Conservation (phyloP, 2,113 vertebrate genomes). For the Varanus komodoensis region DNA sequence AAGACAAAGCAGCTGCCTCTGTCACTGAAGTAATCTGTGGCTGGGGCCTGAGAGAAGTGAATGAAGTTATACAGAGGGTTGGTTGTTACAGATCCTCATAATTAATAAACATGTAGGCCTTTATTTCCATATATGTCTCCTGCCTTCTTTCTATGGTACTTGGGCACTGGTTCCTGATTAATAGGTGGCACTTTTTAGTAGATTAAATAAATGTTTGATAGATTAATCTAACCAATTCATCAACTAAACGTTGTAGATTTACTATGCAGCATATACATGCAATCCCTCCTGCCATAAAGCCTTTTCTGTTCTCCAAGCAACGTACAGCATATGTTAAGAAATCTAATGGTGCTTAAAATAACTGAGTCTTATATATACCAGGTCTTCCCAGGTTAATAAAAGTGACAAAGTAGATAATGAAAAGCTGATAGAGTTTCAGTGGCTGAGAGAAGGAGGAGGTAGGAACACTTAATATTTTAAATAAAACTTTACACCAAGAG, state of each 20-base stretch:
- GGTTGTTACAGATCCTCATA: not conserved
- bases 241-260: not conserved
- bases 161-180: not conserved
- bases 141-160: not conserved
- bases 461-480: not conserved
- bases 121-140: not conserved
- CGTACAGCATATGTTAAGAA: not conserved
- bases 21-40: too few relatives aligned
- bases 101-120: not conserved
- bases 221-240: not conserved
- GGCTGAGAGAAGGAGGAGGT: not conserved
- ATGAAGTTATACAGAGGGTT: not conserved
- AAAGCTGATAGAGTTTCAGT: not conserved
- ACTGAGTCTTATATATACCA: not conserved
- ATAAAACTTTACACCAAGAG: not conserved
- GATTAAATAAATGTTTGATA: not conserved
- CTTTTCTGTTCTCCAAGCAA: not conserved
- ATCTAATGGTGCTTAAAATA: not conserved
- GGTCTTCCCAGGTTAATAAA: not conserved
- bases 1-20: too few relatives aligned
- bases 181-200: not conserved
- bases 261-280: not conserved
- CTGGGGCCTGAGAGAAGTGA: not conserved
- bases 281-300: not conserved
- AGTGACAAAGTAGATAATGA: not conserved